Conservation (phyloP, 2,888 invertebrate species). For the Mimumesa dahlbomi region DNA sequence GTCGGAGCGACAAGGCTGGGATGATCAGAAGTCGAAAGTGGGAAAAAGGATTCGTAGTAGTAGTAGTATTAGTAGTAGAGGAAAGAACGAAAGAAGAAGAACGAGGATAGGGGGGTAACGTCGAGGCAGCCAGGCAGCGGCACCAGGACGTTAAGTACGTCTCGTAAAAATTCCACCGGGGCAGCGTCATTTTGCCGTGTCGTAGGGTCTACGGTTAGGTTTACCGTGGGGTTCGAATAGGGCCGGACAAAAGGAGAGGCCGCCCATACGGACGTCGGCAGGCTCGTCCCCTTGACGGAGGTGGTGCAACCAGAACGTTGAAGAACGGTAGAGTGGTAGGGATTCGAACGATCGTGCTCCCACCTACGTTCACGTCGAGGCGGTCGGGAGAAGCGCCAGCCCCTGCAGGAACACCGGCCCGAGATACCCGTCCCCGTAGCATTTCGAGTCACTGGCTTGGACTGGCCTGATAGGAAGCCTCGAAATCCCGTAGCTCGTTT, state of each 20-base stretch:
- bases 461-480: constrained; percentile 68
- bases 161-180: constrained; percentile 79
- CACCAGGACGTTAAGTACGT: constrained; percentile 77
- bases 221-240: constrained; percentile 68
- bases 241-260: constrained; percentile 40
- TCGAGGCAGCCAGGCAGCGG: constrained; percentile 43
- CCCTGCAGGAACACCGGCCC: constrained; percentile 52
- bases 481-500: constrained; percentile 48
- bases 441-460: constrained; percentile 78
- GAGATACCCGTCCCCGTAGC: constrained; percentile 76
- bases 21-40: constrained; percentile 1
- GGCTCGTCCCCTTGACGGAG: constrained; percentile 80
- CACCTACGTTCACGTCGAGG: constrained; percentile 62
- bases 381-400: constrained; percentile 56
- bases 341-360: constrained; percentile 46
- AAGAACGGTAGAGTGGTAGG: constrained; percentile 16
- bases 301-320: constrained; percentile 36
- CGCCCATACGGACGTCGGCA: constrained; percentile 57
- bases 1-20: not conserved
- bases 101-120: constrained; percentile 43
- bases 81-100: constrained; percentile 28
- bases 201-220: constrained; percentile 41
- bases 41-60: constrained; percentile 36
- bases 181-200: constrained; percentile 77
- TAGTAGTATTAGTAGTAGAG: not conserved